These are phyloP conservation scores for Euwallacea fornicatus DNA, from an alignment of 1,140 invertebrate genomes.

Conservation along the genomic window DNA sequence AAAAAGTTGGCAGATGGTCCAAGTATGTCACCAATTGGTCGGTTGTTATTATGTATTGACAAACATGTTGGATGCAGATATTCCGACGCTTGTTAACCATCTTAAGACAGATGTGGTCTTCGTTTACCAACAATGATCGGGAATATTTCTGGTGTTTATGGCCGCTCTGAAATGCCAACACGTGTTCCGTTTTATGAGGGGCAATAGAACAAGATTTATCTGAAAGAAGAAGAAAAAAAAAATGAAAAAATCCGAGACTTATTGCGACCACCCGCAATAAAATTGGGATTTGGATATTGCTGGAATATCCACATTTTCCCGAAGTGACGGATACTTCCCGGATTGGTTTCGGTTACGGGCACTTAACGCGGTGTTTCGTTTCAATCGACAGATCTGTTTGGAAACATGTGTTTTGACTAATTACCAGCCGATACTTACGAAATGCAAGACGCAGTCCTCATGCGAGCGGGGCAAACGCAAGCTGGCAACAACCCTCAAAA, in stretches of 20 bases:
- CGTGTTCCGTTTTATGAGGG: no score
- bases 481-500: slow-evolving; percentile 1
- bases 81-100: neutral
- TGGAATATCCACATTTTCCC: no score
- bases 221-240: no score
- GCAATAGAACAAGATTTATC: no score
- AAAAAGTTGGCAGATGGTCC: slow-evolving; percentile 29
- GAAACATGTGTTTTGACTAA: slow-evolving; percentile 13
- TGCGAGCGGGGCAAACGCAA: neutral
- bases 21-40: slow-evolving; percentile 30
- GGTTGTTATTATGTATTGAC: slow-evolving; percentile 16
- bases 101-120: no score
- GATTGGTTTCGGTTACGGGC: neutral
- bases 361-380: slow-evolving; percentile 18
- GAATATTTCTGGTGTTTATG: no score
- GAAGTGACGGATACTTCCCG: slow-evolving; percentile 5
- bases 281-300: no score
- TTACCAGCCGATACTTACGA: slow-evolving; percentile 2
- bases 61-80: slow-evolving; percentile 28
- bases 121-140: no score
- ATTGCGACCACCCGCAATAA: no score
- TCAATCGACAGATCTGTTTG: slow-evolving; percentile 14
- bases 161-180: no score
- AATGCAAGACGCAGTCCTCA: neutral
- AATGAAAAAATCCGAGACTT: no score